A percentile compares a stretch with the other conserved stretches of the same genome.
Conservation (phyloP, 2,113 vertebrate species). For the Garra rufa region DNA sequence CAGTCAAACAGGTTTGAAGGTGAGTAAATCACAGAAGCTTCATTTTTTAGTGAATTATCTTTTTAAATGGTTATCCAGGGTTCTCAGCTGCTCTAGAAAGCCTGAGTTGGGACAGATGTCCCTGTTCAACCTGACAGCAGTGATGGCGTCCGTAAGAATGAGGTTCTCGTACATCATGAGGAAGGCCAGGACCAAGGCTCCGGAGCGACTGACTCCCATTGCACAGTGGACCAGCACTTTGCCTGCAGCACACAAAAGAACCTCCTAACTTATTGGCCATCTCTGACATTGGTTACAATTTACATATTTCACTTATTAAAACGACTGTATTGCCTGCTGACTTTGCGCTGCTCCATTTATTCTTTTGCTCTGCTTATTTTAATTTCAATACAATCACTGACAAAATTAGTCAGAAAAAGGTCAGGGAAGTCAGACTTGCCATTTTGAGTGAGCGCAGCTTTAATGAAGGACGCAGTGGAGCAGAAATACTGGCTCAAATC, state of each 20-base stretch:
- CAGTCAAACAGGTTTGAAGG: background rate
- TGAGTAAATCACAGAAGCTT: background rate
- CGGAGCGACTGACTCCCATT: constrained; percentile 85
- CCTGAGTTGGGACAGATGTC: constrained; percentile 83
- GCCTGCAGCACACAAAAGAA: constrained; percentile 69
- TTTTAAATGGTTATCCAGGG: background rate
- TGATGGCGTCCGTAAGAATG: constrained; percentile 80
- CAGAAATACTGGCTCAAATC: constrained; percentile 81
- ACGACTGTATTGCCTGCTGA: background rate
- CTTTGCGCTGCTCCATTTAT: background rate
- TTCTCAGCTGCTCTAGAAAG: constrained; percentile 79
- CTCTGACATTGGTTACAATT: background rate
- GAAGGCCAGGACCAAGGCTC: constrained; percentile 81
- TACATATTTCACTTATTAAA: background rate
- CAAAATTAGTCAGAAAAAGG: constrained; percentile 19
- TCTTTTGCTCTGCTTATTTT: constrained; percentile 4
- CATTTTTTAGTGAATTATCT: background rate
- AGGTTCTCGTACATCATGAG: constrained; percentile 82
- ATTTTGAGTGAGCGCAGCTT: constrained; percentile 74
- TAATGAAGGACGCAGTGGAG: constrained; percentile 81
- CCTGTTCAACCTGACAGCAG: constrained; percentile 75
- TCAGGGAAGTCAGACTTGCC: constrained; percentile 70
- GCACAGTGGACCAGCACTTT: constrained; percentile 85
- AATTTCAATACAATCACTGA: background rate
- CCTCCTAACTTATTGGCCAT: background rate